phyloP scores from a whole-genome alignment of 2,888 invertebrate genomes.

The Epinotia nisella region DNA sequence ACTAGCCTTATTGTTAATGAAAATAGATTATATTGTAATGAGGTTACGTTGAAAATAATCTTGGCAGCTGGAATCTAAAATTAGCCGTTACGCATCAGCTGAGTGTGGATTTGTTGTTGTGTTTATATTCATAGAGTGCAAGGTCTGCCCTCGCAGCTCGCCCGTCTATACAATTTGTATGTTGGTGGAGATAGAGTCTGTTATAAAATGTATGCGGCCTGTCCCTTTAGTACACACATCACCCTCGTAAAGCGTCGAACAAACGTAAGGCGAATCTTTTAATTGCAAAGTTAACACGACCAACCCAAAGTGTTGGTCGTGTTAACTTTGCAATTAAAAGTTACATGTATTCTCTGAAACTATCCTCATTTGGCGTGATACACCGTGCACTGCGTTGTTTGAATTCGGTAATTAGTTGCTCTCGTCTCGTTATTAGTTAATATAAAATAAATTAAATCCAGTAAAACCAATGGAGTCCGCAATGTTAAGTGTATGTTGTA shows the following conservation, averaged over 20 bases:
- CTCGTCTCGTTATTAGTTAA: neutral
- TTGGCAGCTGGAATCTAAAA: slow-evolving; percentile 35
- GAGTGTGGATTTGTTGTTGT: slow-evolving; percentile 25
- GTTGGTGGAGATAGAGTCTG: slow-evolving; percentile 6
- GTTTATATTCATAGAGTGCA: slow-evolving; percentile 31
- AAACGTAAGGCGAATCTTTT: neutral
- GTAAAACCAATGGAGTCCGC: neutral
- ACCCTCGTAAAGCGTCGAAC: slow-evolving; percentile 3
- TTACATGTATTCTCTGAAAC: no score
- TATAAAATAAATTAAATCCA: neutral
- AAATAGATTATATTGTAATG: neutral
- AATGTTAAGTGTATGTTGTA: neutral
- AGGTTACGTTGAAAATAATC: slow-evolving; percentile 25
- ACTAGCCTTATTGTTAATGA: neutral
- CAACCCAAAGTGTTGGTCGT: no score
- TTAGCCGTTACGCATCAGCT: slow-evolving; percentile 29
- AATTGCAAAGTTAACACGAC: slow-evolving; percentile 4
- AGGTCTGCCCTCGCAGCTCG: slow-evolving; percentile 10
- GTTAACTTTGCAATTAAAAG: no score
- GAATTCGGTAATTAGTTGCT: slow-evolving; percentile 1
- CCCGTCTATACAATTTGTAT: neutral
- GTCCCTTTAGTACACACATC: slow-evolving; percentile 1
- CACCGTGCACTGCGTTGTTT: neutral
- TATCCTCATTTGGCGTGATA: no score
- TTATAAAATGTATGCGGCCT: slow-evolving; percentile 12